Base-by-base conservation (phyloP, 2,888 invertebrate species). In the Tanytarsus gracilentus region DNA sequence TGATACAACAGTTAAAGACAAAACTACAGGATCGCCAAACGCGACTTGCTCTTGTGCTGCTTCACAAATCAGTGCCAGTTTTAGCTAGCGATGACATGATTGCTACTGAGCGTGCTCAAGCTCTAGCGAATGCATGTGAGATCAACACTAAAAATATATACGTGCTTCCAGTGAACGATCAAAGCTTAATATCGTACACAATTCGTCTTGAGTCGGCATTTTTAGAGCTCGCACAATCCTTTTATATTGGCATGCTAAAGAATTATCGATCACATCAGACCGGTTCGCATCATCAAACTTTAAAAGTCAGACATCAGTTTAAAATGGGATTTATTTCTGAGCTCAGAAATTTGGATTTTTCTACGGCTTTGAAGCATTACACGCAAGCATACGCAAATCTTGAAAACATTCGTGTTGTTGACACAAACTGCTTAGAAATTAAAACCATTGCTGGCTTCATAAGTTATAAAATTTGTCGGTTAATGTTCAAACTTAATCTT, bases 261-360 rank as follows among this genome's bases (percentile, higher is more conserved):
- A 83, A 84, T 64, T 83, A 94, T 36, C 92, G 94, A 70, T 82
- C 85, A 48, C 96, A 96, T 71, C 88, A 91, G 68, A 79, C 96
- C 30, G 93, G 93, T 66, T 88, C 86, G 9, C 86, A 87, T 18
- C 96, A 97, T 74, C 91, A 90, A 71, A 86, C 89, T 67, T 78
- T 99, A 58, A 90, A 89, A 77, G 93, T 98, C 25, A 77, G 99
- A 29, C 97, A 98, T 76, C 92, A 96, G 69, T 97, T 96, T 71
- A 99, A 99, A 76, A 83, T 97, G 72, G 99, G 89, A 0, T 97
- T 95, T 75, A 82, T 95, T 58, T 89, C 90, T 69, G 99, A 99
- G 75, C 75, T 99, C 63, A 87, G 89, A 67, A n/a, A n/a, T n/a
- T 93, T 95, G 70, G 98, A 97, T 70, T 78, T 83, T 65, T 84